Evolutionary conservation across 2,797 vertebrate species (phyloP).

Genomic region (Characodon lateralis): DNA sequence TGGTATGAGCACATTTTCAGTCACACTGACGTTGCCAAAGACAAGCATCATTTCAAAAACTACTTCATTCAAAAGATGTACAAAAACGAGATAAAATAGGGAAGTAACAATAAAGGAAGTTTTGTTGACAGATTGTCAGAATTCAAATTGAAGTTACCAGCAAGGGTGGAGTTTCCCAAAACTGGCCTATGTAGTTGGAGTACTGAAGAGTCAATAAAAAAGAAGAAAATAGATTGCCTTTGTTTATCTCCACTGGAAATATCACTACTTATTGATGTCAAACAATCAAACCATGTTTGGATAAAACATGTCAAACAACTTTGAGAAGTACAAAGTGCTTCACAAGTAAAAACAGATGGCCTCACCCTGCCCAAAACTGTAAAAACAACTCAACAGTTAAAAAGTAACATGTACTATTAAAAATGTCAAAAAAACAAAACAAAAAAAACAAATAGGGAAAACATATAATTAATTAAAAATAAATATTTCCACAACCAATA

Average conservation of each 20-base stretch:
- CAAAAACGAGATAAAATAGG: neutral
- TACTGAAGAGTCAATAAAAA: neutral
- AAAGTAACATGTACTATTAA: too few relatives aligned
- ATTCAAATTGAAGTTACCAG: neutral
- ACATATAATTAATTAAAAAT: too few relatives aligned
- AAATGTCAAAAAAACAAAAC: too few relatives aligned
- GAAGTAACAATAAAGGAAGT: neutral
- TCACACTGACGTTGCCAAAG: slow-evolving; percentile 51
- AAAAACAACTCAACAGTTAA: too few relatives aligned
- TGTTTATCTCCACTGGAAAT: neutral
- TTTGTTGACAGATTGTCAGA: neutral
- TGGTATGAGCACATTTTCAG: slow-evolving; percentile 48
- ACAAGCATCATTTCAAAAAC: slow-evolving; percentile 3
- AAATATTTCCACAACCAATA: too few relatives aligned
- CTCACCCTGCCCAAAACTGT: too few relatives aligned
- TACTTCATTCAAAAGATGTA: neutral
- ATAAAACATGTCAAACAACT: neutral
- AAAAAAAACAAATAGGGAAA: too few relatives aligned
- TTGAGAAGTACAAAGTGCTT: neutral
- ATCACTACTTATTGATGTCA: too few relatives aligned
- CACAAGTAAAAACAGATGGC: too few relatives aligned
- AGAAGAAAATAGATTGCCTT: neutral
- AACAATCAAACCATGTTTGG: too few relatives aligned
- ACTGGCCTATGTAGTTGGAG: neutral
- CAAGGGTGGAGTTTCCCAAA: neutral